Percentiles rank a stretch among this genome's conserved stretches.
These are phyloP conservation scores for Butastur rufipennis DNA, from an alignment of 2,113 vertebrate genomes.

Conservation along the genomic window DNA sequence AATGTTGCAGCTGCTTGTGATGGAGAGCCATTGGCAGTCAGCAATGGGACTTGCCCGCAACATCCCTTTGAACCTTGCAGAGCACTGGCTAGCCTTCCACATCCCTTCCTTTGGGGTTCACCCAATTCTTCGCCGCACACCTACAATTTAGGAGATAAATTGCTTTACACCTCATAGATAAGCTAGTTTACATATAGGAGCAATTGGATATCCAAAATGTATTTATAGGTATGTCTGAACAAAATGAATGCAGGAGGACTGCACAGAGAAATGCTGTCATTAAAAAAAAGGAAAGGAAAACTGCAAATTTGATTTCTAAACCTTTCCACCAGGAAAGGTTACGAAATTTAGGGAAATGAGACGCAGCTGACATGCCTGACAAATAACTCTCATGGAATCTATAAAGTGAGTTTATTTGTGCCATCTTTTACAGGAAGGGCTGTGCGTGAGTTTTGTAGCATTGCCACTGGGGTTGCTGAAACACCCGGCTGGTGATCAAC, in stretches of 20 bases:
- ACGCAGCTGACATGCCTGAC: conserved; percentile 22
- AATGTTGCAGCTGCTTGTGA: conserved; percentile 31
- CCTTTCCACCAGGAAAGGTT: conserved; percentile 11
- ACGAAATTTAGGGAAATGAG: conserved; percentile 6
- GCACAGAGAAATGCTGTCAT: background rate
- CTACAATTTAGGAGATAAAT: background rate
- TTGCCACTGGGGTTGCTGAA: conserved; percentile 30
- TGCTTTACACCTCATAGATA: background rate
- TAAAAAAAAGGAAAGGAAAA: background rate
- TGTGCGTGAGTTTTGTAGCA: background rate
- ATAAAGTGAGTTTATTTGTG: conserved; percentile 38
- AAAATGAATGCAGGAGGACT: background rate
- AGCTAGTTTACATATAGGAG: background rate
- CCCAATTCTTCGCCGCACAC: background rate
- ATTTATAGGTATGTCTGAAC: background rate
- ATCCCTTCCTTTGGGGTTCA: background rate
- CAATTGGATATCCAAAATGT: background rate
- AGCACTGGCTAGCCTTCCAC: background rate
- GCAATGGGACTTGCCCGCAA: background rate
- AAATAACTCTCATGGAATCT: conserved; percentile 25
- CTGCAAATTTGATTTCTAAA: conserved; percentile 11
- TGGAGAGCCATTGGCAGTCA: background rate
- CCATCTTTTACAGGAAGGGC: conserved; percentile 38
- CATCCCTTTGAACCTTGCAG: fast-evolving
- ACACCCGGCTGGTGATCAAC: conserved; percentile 36